Evolutionary conservation across 2,113 vertebrate genomes (phyloP).

Genomic region (Xenotilapia caudafasciata): DNA sequence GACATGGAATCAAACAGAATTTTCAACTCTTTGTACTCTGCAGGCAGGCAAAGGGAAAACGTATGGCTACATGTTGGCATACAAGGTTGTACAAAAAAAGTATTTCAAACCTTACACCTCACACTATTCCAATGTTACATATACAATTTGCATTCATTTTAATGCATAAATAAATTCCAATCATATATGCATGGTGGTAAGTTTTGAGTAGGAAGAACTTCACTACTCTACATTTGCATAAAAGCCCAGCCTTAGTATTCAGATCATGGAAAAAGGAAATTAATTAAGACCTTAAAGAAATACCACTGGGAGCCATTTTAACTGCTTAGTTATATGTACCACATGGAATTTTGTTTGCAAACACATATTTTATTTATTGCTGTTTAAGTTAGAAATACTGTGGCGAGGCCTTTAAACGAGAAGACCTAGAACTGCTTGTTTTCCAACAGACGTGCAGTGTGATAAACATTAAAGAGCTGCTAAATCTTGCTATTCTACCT

Average conservation of each 20-base stretch:
- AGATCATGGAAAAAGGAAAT: neutral
- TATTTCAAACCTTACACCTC: neutral
- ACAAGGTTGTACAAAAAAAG: neutral
- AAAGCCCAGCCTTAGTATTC: neutral
- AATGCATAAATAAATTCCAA: neutral
- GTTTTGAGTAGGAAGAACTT: neutral
- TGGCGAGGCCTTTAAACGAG: neutral
- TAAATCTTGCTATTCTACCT: neutral
- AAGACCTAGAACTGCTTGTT: neutral
- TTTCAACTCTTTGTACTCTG: neutral
- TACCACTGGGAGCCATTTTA: neutral
- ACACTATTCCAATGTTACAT: neutral
- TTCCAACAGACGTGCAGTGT: neutral
- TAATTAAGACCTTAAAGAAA: neutral
- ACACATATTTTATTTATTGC: neutral
- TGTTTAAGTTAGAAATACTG: neutral
- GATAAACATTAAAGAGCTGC: neutral
- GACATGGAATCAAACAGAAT: neutral
- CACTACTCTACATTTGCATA: constrained; percentile 10
- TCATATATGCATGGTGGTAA: neutral
- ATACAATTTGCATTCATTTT: neutral
- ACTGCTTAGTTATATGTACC: neutral
- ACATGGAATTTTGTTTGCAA: neutral
- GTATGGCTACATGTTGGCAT: neutral
- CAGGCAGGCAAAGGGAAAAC: neutral